phyloP scores from a whole-genome alignment of 2,888 invertebrate species.

The Heliothis peltigera region DNA sequence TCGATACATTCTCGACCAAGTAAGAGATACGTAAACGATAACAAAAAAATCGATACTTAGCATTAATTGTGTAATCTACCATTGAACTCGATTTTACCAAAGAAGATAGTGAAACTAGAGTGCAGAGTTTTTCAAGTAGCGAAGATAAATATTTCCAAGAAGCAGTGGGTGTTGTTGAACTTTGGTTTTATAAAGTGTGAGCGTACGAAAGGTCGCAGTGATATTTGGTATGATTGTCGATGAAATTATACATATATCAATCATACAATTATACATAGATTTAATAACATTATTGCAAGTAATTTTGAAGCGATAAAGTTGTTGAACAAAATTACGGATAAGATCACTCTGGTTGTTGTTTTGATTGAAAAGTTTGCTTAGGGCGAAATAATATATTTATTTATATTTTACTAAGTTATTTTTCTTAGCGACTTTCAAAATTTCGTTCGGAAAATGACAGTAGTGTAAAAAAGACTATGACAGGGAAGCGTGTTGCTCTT shows the following conservation, averaged over 20 bases:
- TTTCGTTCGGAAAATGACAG: background rate
- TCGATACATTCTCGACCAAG: slow-evolving; percentile 30
- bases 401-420: background rate
- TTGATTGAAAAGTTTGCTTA: slow-evolving; percentile 12
- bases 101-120: too few species aligned
- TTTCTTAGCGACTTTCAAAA: background rate
- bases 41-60: background rate
- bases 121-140: background rate
- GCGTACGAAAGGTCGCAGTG: slow-evolving; percentile 43
- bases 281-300: slow-evolving; percentile 34
- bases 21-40: background rate
- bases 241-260: too few species aligned
- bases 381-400: too few species aligned
- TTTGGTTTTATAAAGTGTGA: slow-evolving; percentile 21
- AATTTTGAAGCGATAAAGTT: slow-evolving; percentile 44
- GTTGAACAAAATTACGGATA: slow-evolving; percentile 31
- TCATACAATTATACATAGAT: too few species aligned
- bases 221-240: slow-evolving; percentile 50
- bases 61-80: background rate
- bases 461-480: slow-evolving; percentile 2
- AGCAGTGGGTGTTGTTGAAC: slow-evolving; percentile 24
- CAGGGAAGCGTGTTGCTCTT: slow-evolving; percentile 31
- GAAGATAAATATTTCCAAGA: slow-evolving; percentile 22
- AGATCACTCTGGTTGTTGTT: slow-evolving; percentile 19
- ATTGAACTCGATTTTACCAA: background rate